Conservation (phyloP, 2,113 vertebrate species). For the Axis porcinus region DNA sequence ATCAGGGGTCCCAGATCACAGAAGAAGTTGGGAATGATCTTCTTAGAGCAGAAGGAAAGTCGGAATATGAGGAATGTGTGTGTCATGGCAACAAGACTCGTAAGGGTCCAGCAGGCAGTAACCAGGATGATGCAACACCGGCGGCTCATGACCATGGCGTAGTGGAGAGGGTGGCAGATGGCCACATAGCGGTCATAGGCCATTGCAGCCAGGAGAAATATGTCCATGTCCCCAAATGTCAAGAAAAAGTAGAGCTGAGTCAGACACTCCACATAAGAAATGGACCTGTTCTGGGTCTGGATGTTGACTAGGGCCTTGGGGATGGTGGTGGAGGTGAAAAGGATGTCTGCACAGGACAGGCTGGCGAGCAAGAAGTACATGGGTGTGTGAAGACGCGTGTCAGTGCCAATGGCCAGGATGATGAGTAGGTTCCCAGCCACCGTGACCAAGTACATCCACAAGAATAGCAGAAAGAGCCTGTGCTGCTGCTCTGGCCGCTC, state of each 20-base stretch:
- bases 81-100: conserved; percentile 15
- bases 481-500: background rate
- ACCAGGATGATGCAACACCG: conserved; percentile 22
- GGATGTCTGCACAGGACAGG: conserved; percentile 50
- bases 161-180: conserved; percentile 63
- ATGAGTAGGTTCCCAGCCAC: conserved; percentile 63
- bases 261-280: conserved; percentile 61
- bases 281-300: conserved; percentile 25
- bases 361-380: conserved; percentile 66
- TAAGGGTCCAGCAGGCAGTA: conserved; percentile 41
- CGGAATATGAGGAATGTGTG: conserved; percentile 46
- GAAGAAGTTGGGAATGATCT: conserved; percentile 59
- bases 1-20: conserved; percentile 65
- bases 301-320: conserved; percentile 66
- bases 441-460: conserved; percentile 49
- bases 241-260: conserved; percentile 68
- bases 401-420: conserved; percentile 25
- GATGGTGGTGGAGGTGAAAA: conserved; percentile 52
- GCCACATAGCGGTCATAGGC: conserved; percentile 53
- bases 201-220: conserved; percentile 57
- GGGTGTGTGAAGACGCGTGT: conserved; percentile 5
- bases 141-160: conserved; percentile 17
- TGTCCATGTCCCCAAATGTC: conserved; percentile 64
- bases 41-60: conserved; percentile 60
- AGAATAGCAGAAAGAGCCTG: conserved; percentile 37